Evolutionary conservation across 2,888 invertebrate species (phyloP).

Genomic region (Mimas tiliae): DNA sequence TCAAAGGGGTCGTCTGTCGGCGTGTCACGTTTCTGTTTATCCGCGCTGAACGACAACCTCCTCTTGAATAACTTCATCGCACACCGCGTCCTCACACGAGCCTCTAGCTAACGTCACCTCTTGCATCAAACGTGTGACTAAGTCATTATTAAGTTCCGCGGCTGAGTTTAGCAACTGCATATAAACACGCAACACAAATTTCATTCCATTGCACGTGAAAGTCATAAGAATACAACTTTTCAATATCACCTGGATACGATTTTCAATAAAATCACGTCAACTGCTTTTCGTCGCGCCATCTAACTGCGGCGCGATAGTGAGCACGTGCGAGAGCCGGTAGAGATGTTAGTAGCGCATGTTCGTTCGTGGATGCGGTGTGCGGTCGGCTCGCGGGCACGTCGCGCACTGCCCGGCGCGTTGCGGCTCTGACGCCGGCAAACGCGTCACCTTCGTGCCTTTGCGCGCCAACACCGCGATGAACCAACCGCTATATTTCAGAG

Average conservation of each 20-base stretch:
- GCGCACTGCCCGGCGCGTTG: constrained; percentile 67
- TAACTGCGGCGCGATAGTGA: constrained; percentile 27
- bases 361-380: constrained; percentile 60
- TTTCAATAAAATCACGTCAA: constrained; percentile 56
- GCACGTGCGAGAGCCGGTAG: constrained; percentile 31
- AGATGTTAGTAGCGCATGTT: constrained; percentile 51
- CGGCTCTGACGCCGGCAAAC: constrained; percentile 46
- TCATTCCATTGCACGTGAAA: constrained; percentile 48
- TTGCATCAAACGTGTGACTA: constrained; percentile 48
- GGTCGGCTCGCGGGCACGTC: constrained; percentile 73
- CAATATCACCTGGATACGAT: constrained; percentile 44
- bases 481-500: constrained; percentile 53
- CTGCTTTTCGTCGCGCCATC: constrained; percentile 59
- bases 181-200: constrained; percentile 36
- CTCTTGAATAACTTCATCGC: constrained; percentile 82
- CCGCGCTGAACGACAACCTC: constrained; percentile 78
- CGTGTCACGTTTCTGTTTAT: constrained; percentile 79
- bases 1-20: constrained; percentile 77
- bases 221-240: constrained; percentile 54
- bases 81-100: constrained; percentile 41
- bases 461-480: constrained; percentile 49
- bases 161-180: constrained; percentile 35
- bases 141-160: constrained; percentile 50
- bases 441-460: constrained; percentile 62
- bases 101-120: constrained; percentile 53